phyloP scores from a whole-genome alignment of 1,140 invertebrate species.

The Proctacanthus coquilletti region DNA sequence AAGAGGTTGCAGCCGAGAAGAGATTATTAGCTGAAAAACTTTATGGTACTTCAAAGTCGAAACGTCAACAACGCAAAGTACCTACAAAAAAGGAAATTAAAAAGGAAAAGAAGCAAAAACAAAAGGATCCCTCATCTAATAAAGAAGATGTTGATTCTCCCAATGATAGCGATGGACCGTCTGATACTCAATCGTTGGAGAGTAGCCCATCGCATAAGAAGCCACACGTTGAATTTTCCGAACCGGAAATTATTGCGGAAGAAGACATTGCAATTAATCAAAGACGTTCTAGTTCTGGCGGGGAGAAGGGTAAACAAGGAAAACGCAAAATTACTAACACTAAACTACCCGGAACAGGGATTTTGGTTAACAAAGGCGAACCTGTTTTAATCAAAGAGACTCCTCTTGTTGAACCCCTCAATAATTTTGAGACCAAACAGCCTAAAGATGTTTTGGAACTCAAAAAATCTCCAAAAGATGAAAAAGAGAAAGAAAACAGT shows the following conservation, averaged over 20 bases:
- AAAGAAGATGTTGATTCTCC: slow-evolving; percentile 14
- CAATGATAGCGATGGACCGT: slow-evolving; percentile 25
- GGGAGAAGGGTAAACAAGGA: slow-evolving; percentile 16
- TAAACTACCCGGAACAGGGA: slow-evolving; percentile 30
- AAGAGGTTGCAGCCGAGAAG: slow-evolving; percentile 27
- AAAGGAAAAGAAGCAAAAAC: slow-evolving; percentile 22
- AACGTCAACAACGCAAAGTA: slow-evolving; percentile 16
- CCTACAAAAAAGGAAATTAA: slow-evolving; percentile 20
- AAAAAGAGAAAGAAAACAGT: slow-evolving; percentile 9
- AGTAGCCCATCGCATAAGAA: slow-evolving; percentile 20
- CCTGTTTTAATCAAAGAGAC: slow-evolving; percentile 29
- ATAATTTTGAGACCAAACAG: slow-evolving; percentile 61
- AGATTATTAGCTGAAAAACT: slow-evolving; percentile 24
- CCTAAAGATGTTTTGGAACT: slow-evolving; percentile 70
- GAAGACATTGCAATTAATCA: slow-evolving; percentile 4
- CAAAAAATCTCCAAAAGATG: slow-evolving; percentile 22
- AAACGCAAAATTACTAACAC: slow-evolving; percentile 32
- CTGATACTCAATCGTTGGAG: slow-evolving; percentile 20
- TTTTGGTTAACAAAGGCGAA: slow-evolving; percentile 48
- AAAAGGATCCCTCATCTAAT: slow-evolving; percentile 18
- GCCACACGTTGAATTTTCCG: slow-evolving; percentile 28
- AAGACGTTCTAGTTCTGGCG: slow-evolving; percentile 18
- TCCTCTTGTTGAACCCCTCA: slow-evolving; percentile 24
- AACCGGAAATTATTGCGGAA: slow-evolving; percentile 22
- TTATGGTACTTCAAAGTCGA: slow-evolving; percentile 14